Evolutionary conservation across 2,888 invertebrate genomes (phyloP), one percentile per base, ranked within the genome.

Genomic region (Neuroscelio doddi): DNA sequence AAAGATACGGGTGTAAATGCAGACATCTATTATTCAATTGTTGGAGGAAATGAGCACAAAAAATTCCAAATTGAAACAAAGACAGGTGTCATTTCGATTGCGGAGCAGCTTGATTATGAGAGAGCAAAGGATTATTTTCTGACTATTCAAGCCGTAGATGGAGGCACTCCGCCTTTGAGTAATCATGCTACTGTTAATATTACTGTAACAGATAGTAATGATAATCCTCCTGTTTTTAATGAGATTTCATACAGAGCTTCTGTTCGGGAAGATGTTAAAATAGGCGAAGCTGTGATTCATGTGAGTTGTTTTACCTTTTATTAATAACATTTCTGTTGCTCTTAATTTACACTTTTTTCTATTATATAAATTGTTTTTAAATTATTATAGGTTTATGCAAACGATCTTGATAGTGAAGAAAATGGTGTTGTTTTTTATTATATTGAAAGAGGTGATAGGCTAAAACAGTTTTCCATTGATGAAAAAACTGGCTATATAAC

Each of bases 1-100:
- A 92, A 92, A 80, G 97, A 98, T 83, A 91, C 93, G 34, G 97
- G 97, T 26, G 89, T 95, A 67, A 98, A 97, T 86, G 97, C 97
- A 0, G 94, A 95, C 82, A 94, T 98, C 47, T 90, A 90, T 62
- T 96, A 96, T 83, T 91, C 93, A 10, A 92, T 96, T 56, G 90
- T 94, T 21, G 95, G 92, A 17, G 96, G 96, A 41, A 96, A 96
- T 81, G 95, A 93, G 77, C 93, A 95, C 77, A 92, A 91, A 71
- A 94, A 94, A 83, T 96, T 96, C 85, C 84, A 87, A 36, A 90
- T 96, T 47, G 89, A 94, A 80, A 87, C 90, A 9, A 88, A 89
- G 68, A 89, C 90, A 41, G 96, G 96, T 30, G 89, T 91, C 4
- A 88, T 97, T 45, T 87, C 88, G 46, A 89, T 97, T 10, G 89